A percentile compares a stretch with the other conserved stretches of the same genome.
Evolutionary conservation across 2,888 invertebrate genomes (phyloP).

Genomic region (Brachylomia viminalis): DNA sequence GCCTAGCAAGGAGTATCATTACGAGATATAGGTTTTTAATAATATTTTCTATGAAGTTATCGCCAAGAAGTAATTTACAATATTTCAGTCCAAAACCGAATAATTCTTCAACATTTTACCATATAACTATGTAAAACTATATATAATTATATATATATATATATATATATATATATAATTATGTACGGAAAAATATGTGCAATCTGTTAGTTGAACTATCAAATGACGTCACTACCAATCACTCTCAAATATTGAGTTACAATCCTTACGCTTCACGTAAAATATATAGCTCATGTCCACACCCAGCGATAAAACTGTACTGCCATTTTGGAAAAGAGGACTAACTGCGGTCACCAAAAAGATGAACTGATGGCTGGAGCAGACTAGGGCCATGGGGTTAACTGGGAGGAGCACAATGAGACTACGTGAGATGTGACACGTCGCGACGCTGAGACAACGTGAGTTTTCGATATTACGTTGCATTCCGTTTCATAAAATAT

Average conservation of each 20-base stretch:
- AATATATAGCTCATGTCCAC: slow-evolving; percentile 38
- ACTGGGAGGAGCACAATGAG: too few species aligned
- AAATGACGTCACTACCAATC: slow-evolving; percentile 53
- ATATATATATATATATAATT: slow-evolving; percentile 48
- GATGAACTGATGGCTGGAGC: not conserved
- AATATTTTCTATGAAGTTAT: not conserved
- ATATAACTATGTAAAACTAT: slow-evolving; percentile 50
- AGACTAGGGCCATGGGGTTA: not conserved
- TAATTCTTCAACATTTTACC: not conserved
- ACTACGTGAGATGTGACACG: not conserved
- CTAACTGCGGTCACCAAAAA: too few species aligned
- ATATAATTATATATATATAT: too few species aligned
- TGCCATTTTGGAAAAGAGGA: not conserved
- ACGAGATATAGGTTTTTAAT: not conserved
- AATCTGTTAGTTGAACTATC: slow-evolving; percentile 52
- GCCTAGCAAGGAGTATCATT: not conserved
- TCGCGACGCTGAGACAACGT: too few species aligned
- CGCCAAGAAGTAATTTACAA: not conserved
- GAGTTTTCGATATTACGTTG: not conserved
- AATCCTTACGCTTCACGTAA: slow-evolving; percentile 70
- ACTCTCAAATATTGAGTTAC: slow-evolving; percentile 87
- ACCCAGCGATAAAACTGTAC: slow-evolving; percentile 32
- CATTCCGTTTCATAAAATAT: not conserved
- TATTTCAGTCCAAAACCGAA: slow-evolving; percentile 11
- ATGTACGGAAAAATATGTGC: slow-evolving; percentile 73